Evolutionary conservation across 2,888 invertebrate species (phyloP).

Genomic region (Idaea biselata): DNA sequence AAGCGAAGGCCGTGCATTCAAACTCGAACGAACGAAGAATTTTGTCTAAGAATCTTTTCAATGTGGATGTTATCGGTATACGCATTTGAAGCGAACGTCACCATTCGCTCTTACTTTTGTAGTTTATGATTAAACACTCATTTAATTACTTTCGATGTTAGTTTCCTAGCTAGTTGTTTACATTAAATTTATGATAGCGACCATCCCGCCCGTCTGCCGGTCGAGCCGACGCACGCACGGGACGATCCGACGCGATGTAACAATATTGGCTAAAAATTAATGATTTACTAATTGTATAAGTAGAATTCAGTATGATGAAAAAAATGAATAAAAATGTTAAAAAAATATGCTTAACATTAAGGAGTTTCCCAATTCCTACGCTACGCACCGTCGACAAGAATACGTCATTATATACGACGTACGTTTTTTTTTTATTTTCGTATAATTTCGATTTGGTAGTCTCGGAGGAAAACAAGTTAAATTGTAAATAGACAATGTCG

Average conservation of each 20-base stretch:
- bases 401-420: conserved; percentile 18
- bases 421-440: conserved; percentile 26
- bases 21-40: no score
- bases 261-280: conserved; percentile 28
- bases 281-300: conserved; percentile 34
- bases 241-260: conserved; percentile 16
- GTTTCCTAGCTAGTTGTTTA: conserved; percentile 62
- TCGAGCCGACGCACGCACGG: not conserved
- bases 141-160: conserved; percentile 68
- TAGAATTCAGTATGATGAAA: conserved; percentile 40
- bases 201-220: conserved; percentile 30
- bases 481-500: conserved; percentile 29
- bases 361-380: conserved; percentile 25
- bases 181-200: conserved; percentile 42
- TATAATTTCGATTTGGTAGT: conserved; percentile 21
- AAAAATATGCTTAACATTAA: conserved; percentile 38
- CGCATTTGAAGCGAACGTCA: not conserved
- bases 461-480: conserved; percentile 22
- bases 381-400: conserved; percentile 25
- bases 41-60: no score
- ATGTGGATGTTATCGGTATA: not conserved
- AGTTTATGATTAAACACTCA: conserved; percentile 38
- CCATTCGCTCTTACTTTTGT: conserved; percentile 18
- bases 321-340: conserved; percentile 35
- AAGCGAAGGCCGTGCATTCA: no score